Evolutionary conservation across 2,113 vertebrate genomes (phyloP).

Genomic region (Pterocles gutturalis): DNA sequence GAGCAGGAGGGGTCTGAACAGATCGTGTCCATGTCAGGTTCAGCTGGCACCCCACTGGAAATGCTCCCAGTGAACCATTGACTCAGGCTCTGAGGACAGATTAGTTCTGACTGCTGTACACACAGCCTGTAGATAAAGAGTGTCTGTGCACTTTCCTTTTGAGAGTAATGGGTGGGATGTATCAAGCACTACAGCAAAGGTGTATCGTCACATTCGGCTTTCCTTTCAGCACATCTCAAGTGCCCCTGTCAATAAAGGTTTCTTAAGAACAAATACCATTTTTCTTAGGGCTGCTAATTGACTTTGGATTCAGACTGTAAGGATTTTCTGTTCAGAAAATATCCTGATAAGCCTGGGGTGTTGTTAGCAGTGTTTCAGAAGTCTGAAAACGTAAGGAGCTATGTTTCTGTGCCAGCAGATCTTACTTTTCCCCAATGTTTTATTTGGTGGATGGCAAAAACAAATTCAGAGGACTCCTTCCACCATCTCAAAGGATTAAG

Average conservation of each 20-base stretch:
- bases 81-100: background rate
- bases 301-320: background rate
- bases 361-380: background rate
- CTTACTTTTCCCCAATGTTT: background rate
- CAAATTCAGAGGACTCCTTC: background rate
- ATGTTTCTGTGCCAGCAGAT: background rate
- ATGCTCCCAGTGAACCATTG: background rate
- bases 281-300: background rate
- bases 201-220: background rate
- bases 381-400: background rate
- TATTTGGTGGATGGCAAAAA: background rate
- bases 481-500: background rate
- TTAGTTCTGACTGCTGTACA: background rate
- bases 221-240: background rate
- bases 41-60: background rate
- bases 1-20: background rate
- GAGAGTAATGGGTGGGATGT: background rate
- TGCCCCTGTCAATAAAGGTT: background rate
- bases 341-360: background rate
- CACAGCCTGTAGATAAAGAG: rapidly evolving
- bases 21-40: background rate
- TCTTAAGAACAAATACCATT: background rate
- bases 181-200: background rate
- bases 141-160: background rate
- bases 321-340: background rate